Evolutionary conservation across 2,797 vertebrate genomes (phyloP).

Genomic region (Sebastes trivittatus): DNA sequence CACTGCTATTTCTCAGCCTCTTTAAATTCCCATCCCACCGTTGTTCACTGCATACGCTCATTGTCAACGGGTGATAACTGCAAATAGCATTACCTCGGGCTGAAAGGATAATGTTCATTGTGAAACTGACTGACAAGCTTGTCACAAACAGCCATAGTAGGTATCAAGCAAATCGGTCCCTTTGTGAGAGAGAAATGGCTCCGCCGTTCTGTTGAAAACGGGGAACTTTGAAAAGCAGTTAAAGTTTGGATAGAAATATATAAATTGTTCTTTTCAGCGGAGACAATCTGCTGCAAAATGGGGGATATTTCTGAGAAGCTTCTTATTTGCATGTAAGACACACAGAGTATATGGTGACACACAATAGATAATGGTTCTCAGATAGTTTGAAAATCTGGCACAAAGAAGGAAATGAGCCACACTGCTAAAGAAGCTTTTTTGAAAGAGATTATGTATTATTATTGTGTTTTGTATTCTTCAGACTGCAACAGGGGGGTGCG

Average conservation of each 20-base stretch:
- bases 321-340: neutral
- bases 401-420: slow-evolving; percentile 1
- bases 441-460: slow-evolving; percentile 20
- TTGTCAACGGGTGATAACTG: neutral
- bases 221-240: slow-evolving; percentile 9
- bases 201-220: neutral
- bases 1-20: neutral
- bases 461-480: neutral
- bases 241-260: slow-evolving; percentile 7
- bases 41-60: neutral
- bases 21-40: neutral
- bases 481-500: neutral
- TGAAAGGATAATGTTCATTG: slow-evolving; percentile 30
- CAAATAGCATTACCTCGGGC: slow-evolving; percentile 16
- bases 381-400: neutral
- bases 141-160: slow-evolving; percentile 37
- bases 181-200: slow-evolving; percentile 11
- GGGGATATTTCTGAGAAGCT: neutral
- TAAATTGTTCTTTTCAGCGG: slow-evolving; percentile 13
- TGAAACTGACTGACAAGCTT: slow-evolving; percentile 35
- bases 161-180: slow-evolving; percentile 24
- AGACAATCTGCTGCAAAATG: neutral
- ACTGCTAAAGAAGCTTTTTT: slow-evolving; percentile 8
- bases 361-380: neutral
- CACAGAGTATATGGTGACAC: neutral